Conservation (phyloP, 2,797 vertebrate species). For the Parotocinclus haroldoi region DNA sequence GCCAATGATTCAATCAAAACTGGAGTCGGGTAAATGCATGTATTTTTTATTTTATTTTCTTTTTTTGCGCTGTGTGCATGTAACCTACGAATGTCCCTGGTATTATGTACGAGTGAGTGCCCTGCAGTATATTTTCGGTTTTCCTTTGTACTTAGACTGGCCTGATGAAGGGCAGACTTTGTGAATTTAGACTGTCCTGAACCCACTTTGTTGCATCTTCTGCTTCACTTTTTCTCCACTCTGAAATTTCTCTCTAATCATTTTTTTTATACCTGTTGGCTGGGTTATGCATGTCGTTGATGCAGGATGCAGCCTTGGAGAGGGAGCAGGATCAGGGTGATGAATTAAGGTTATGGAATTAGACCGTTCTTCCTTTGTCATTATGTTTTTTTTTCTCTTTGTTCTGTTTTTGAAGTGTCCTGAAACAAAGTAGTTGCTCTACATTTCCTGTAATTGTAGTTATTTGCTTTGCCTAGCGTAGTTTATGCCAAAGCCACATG, state of each 20-base stretch:
- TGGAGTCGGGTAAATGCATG: no score
- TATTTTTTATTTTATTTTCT: no score
- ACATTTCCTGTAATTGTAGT: slow-evolving; percentile 72
- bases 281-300: slow-evolving; percentile 11
- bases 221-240: slow-evolving; percentile 37
- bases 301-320: neutral
- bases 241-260: slow-evolving; percentile 43
- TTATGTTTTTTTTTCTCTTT: slow-evolving; percentile 24
- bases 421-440: slow-evolving; percentile 68
- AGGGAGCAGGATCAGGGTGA: slow-evolving; percentile 17
- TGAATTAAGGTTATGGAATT: slow-evolving; percentile 19
- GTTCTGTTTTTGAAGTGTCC: slow-evolving; percentile 56
- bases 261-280: slow-evolving; percentile 20
- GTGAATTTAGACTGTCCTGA: slow-evolving; percentile 32
- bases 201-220: slow-evolving; percentile 41
- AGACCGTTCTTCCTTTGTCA: slow-evolving; percentile 38
- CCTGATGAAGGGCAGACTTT: slow-evolving; percentile 50
- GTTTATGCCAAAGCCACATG: slow-evolving; percentile 61
- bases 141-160: slow-evolving; percentile 45
- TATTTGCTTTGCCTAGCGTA: slow-evolving; percentile 70
- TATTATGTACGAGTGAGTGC: slow-evolving; percentile 35
- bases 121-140: slow-evolving; percentile 37
- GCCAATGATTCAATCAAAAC: no score
- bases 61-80: neutral
- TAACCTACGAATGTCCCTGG: slow-evolving; percentile 16